Percentiles rank a stretch among this genome's conserved stretches.
Evolutionary conservation across 1,140 invertebrate species (phyloP).

Genomic region (Euwallacea similis): DNA sequence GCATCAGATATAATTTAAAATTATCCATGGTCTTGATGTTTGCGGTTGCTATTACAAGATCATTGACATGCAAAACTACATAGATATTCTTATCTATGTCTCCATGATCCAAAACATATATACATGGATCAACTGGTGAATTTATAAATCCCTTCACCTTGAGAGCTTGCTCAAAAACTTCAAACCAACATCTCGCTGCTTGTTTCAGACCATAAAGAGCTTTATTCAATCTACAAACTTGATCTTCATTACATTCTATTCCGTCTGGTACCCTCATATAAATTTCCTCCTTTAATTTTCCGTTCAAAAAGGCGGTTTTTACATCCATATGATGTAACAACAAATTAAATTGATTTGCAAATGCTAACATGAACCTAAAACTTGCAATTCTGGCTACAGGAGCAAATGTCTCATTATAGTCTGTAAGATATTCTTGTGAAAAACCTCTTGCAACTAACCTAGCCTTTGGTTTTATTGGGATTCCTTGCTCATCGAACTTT

Average conservation of each 20-base stretch:
- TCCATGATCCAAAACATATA: slow-evolving; percentile 38
- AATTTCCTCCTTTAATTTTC: slow-evolving; percentile 51
- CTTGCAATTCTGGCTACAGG: slow-evolving; percentile 38
- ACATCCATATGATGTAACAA: slow-evolving; percentile 52
- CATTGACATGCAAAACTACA: slow-evolving; percentile 45
- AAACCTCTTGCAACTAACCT: slow-evolving; percentile 53
- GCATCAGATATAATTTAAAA: slow-evolving; percentile 21
- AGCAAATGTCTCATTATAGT: slow-evolving; percentile 29
- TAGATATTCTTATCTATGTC: slow-evolving; percentile 36
- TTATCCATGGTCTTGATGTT: slow-evolving; percentile 29
- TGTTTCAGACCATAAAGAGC: slow-evolving; percentile 55
- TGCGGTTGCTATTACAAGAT: slow-evolving; percentile 41
- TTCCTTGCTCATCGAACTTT: slow-evolving; percentile 48
- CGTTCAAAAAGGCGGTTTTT: slow-evolving; percentile 52
- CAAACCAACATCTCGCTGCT: slow-evolving; percentile 48
- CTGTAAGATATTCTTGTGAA: slow-evolving; percentile 47
- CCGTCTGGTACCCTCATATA: slow-evolving; percentile 53
- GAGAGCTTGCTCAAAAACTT: slow-evolving; percentile 44
- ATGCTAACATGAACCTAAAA: slow-evolving; percentile 52
- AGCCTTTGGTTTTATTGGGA: slow-evolving; percentile 52
- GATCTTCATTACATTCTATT: slow-evolving; percentile 33
- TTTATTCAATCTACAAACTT: slow-evolving; percentile 51
- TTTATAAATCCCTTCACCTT: slow-evolving; percentile 45
- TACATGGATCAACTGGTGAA: slow-evolving; percentile 29
- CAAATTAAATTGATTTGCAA: slow-evolving; percentile 54